phyloP scores from a whole-genome alignment of 2,888 invertebrate genomes.

The Griposia aprilina region DNA sequence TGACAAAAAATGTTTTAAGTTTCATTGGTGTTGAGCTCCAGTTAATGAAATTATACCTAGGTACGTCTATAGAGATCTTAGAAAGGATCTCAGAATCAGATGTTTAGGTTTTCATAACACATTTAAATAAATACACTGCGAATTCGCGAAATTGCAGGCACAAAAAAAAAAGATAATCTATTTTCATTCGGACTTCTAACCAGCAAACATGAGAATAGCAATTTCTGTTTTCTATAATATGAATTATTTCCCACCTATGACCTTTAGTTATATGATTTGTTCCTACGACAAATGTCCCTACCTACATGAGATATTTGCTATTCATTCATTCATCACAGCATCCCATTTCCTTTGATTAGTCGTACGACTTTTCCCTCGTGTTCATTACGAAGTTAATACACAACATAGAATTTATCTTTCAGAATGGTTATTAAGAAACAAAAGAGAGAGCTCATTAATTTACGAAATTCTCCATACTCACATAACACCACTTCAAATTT shows the following conservation, averaged over 20 bases:
- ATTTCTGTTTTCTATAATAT: slow-evolving; percentile 11
- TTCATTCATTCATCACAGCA: slow-evolving; percentile 43
- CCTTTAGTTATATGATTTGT: background rate
- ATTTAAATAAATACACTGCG: background rate
- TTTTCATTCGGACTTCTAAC: background rate
- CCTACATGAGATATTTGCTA: slow-evolving; percentile 20
- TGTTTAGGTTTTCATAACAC: background rate
- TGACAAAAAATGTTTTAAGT: background rate
- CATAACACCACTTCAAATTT: slow-evolving; percentile 39
- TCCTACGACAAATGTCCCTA: background rate
- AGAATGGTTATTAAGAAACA: slow-evolving; percentile 43
- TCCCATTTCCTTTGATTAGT: slow-evolving; percentile 49
- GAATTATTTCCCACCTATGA: background rate
- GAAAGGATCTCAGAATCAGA: background rate
- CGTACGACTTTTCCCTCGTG: slow-evolving; percentile 16
- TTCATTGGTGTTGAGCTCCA: background rate
- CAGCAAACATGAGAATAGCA: background rate
- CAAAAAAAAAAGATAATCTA: background rate
- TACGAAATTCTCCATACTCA: slow-evolving; percentile 41
- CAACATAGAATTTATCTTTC: slow-evolving; percentile 50
- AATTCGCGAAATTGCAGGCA: background rate
- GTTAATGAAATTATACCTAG: background rate
- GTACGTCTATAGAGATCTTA: background rate
- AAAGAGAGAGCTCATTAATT: slow-evolving; percentile 54
- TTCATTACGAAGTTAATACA: slow-evolving; percentile 52